These are phyloP conservation scores for Cephus pulcher DNA, from an alignment of 2,888 invertebrate genomes.

Conservation along the genomic window DNA sequence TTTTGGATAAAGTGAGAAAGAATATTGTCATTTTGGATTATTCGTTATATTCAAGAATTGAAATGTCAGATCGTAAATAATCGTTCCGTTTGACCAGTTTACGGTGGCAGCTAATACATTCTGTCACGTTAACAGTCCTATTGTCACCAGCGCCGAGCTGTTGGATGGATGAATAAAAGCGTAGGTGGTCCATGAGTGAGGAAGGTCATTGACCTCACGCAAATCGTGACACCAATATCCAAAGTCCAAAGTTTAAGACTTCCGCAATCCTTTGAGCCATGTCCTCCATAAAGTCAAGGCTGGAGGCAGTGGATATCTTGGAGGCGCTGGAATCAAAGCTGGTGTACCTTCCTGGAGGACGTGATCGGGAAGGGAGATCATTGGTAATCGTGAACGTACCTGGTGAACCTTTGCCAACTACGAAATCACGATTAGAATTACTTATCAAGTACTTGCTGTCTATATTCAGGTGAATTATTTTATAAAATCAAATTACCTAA, in stretches of 20 bases:
- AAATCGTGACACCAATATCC: not conserved
- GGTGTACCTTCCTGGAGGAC: slow-evolving; percentile 75
- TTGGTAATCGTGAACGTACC: slow-evolving; percentile 74
- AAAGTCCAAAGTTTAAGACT: not conserved
- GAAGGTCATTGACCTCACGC: not conserved
- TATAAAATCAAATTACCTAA: not conserved
- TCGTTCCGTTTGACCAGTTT: not conserved
- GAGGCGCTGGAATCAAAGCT: slow-evolving; percentile 72
- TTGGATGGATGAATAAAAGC: not conserved
- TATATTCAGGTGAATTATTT: slow-evolving; percentile 69
- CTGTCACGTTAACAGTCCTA: not conserved
- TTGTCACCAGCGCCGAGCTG: not conserved
- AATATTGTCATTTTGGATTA: not conserved
- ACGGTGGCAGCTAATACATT: not conserved
- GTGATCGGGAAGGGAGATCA: slow-evolving; percentile 75
- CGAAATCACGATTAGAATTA: slow-evolving; percentile 59
- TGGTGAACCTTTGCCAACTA: slow-evolving; percentile 68
- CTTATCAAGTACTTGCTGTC: slow-evolving; percentile 69
- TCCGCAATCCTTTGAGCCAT: slow-evolving; percentile 32
- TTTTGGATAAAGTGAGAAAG: not conserved
- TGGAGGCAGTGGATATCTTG: slow-evolving; percentile 72
- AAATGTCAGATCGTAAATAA: not conserved
- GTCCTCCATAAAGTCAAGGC: slow-evolving; percentile 36
- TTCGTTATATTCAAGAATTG: not conserved
- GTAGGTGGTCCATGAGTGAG: not conserved